These are phyloP conservation scores for Eupithecia inturbata DNA, from an alignment of 2,888 invertebrate genomes.

Conservation along the genomic window DNA sequence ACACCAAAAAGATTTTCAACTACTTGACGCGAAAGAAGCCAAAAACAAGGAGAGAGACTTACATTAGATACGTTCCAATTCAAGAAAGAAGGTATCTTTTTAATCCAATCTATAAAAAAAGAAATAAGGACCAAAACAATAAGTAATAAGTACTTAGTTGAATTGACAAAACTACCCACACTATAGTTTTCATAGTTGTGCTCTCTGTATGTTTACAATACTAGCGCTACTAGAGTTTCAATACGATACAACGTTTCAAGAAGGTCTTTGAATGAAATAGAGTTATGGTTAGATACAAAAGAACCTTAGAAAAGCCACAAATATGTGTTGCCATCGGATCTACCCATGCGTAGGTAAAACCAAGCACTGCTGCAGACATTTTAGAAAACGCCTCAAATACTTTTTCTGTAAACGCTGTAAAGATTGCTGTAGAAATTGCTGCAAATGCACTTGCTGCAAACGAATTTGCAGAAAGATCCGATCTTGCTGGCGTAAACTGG, in stretches of 20 bases:
- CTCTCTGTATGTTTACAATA: background rate
- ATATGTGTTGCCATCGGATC: background rate
- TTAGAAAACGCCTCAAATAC: background rate
- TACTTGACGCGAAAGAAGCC: constrained; percentile 26
- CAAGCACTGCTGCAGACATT: constrained; percentile 1
- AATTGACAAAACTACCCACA: background rate
- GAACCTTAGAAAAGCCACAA: background rate
- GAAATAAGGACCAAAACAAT: background rate
- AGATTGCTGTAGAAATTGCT: background rate
- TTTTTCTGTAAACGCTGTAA: background rate
- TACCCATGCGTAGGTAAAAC: background rate
- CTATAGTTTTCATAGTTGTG: background rate
- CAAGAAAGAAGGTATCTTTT: background rate
- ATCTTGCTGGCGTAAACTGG: background rate
- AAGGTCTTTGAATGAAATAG: background rate
- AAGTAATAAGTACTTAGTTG: background rate
- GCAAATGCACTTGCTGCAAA: background rate
- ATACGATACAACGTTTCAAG: background rate
- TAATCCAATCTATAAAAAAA: background rate
- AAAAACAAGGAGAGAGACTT: background rate
- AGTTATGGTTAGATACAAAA: background rate
- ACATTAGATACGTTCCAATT: background rate
- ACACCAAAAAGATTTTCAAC: background rate
- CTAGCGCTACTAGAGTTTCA: background rate
- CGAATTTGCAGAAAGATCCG: background rate